Base-by-base conservation (phyloP, 2,888 invertebrate species). In the Glaucopsyche alexis region DNA sequence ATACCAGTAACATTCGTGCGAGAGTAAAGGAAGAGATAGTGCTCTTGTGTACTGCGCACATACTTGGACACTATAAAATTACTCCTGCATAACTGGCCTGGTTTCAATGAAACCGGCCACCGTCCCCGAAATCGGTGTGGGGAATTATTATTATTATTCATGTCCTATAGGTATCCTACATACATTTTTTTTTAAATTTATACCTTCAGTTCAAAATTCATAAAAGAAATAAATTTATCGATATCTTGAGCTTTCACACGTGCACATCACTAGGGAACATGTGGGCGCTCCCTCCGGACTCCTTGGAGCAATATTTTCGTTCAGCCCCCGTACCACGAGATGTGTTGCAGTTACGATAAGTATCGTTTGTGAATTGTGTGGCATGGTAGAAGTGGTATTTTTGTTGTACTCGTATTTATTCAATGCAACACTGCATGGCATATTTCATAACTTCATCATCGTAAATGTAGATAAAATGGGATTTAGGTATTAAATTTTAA, bases 261-360 rank as follows among this genome's bases (percentile, higher is more conserved):
- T 47, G 69, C 71, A 72, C 82, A 81, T 80, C 89, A 79, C 88
- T 90, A 86, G n/a, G 74, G 75, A 87, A 88, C 91, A 92, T 91
- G 91, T 92, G 92, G 92, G 89, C 89, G 89, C 91, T 85, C 85
- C 87, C 87, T 86, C 85, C 86, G 87, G 83, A 85, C 87, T 85
- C 84, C 83, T 83, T 82, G 85, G 86, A 88, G 90, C 86, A 90
- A 91, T 91, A 92, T 91, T 92, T 92, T 91, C 85, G 92, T 90
- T 87, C 88, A 82, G 80, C 81, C 91, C 83, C 84, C 78, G 80
- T 87, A 91, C 91, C 84, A 87, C 77, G 79, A 78, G 13, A 79
- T 7, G 38, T 13, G 9, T 55, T 74, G 49, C 45, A 29, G 40
- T 40, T 45, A 49, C 64, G 60, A 72, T 74, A 74, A 74, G 50